Base-by-base conservation (phyloP, 2,797 vertebrate species). In the Gallinago nigripennis region DNA sequence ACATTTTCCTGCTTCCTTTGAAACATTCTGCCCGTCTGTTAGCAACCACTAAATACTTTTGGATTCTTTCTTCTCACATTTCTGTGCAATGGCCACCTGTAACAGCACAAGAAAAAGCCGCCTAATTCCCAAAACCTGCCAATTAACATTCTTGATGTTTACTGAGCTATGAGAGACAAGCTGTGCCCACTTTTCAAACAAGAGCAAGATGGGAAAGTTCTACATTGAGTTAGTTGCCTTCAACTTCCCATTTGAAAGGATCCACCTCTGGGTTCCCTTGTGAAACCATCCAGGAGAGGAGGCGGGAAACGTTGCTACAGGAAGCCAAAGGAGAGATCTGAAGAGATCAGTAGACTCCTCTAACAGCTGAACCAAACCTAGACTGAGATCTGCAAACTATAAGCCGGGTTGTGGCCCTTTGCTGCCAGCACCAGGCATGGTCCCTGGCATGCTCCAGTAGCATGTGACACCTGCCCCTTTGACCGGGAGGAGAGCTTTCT, bases 31-130 rank as follows among this genome's bases (percentile, higher is more conserved):
- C 70, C 69, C 81, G 82, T 37, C 75, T 91, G 91, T 70, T 80
- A 93, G 68, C 51, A 84, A 89, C 37, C 31, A 82, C 64, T n/a
- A 87, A 41, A 75, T 87, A 37, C 91, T 89, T 94, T 88, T 35
- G 72, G 79, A 82, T 64, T n/a, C 16, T 77, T 96, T 89, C 82
- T 91, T 95, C 79, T 90, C 69, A 30, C 68, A 79, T 85, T 89
- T 94, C 39, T 54, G 8, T 77, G 71, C 9, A 5, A 60, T 16
- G 53, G 31, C 87, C 95, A 95, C 85, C 91, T 94, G 89, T 64
- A 82, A 77, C 35, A 71, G 57, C 8, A 3, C 60, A 87, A 70
- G 75, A 64, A 87, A 89, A 93, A 94, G 17, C 58, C 43, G 71
- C 64, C 80, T 88, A 79, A 89, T 80, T 94, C 60, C 54, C 86